Percentiles rank a stretch among this genome's conserved stretches.
Evolutionary conservation across 2,888 invertebrate genomes (phyloP).

Genomic region (Acanthopleura granulata): DNA sequence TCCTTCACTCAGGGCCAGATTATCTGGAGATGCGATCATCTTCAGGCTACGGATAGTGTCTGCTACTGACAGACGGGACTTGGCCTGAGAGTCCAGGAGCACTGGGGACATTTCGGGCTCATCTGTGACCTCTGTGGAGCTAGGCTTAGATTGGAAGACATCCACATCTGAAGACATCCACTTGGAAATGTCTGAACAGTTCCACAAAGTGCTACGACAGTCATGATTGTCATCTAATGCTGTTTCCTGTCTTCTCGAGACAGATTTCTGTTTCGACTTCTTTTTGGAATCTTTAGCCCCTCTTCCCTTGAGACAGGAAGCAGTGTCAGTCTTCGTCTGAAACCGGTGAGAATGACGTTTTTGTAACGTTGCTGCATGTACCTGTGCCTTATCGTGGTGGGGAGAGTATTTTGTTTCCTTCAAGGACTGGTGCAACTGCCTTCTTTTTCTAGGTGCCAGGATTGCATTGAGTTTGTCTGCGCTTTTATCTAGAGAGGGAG

Average conservation of each 20-base stretch:
- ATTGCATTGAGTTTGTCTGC: no score
- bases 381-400: background rate
- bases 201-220: background rate
- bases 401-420: background rate
- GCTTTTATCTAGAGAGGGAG: no score
- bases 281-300: background rate
- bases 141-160: no score
- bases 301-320: no score
- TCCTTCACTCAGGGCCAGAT: background rate
- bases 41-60: background rate
- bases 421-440: background rate
- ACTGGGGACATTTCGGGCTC: background rate
- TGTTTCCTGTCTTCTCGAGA: background rate
- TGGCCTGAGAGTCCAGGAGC: background rate
- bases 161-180: background rate
- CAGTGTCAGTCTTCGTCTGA: background rate
- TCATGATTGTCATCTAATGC: background rate
- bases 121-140: background rate
- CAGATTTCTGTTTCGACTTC: background rate
- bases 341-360: background rate
- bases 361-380: background rate
- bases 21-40: constrained; percentile 2
- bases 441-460: background rate
- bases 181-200: background rate
- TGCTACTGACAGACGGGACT: background rate